Base-by-base conservation (phyloP, 2,888 invertebrate genomes). In the Leucoptera coffeella region DNA sequence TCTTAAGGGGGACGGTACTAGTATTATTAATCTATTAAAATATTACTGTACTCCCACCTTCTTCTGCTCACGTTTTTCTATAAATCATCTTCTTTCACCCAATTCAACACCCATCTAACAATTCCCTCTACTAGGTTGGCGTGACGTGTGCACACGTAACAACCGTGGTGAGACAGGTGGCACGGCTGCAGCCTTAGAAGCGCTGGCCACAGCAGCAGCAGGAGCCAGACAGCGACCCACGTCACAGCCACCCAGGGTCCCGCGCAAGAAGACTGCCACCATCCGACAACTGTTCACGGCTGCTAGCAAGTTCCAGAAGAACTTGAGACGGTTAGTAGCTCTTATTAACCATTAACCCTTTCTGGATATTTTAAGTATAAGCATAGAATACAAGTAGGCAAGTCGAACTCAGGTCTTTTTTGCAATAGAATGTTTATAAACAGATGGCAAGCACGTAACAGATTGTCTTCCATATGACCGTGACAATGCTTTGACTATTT, bases 251-350 rank as follows among this genome's bases (percentile, higher is more conserved):
- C 71, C 82, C n/a, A 69, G 87, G 14, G 75, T 84, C 31, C 80
- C 84, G 43, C 78, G 84, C 38, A 88, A 89, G 61, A 89, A 88
- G 57, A 87, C 87, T 38, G 86, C 88, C 19, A 86, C 88, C 29
- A 90, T 97, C 33, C 85, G 94, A 35, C 93, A 95, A 46, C 74
- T 97, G 20, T 97, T 97, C 62, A 89, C 93, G 1, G 91, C 93
- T 7, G 89, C 94, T 27, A 91, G 93, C 47, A 97, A 96, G 67
- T 96, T 97, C 50, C 94, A 95, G 56, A 96, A 95, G 58, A 85
- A 86, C 44, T 67, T 96, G 32, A 77, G 88, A 47, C 80, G 86
- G 86, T 85, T 50, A 33, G 12, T 11, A 27, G n/a, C n/a, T n/a
- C n/a, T n/a, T n/a, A n/a, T n/a, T n/a, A 26, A 9, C 23, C 19